These are phyloP conservation scores for Schlechtendalia chinensis DNA, from an alignment of 1,140 invertebrate species.

Conservation along the genomic window DNA sequence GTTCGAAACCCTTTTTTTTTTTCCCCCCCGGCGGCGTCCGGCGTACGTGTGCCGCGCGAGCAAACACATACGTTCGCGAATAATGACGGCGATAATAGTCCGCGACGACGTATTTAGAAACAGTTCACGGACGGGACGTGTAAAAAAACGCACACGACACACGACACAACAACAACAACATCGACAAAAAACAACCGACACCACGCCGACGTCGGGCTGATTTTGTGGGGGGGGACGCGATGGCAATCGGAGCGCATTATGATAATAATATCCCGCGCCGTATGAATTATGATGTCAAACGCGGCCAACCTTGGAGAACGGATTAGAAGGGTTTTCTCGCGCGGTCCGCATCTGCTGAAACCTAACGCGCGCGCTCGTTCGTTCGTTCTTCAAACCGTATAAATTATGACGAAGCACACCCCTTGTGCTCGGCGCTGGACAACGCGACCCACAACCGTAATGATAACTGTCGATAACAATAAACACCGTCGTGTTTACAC, in stretches of 20 bases:
- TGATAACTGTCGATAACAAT: background rate
- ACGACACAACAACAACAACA: background rate
- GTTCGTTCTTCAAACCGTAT: conserved; percentile 39
- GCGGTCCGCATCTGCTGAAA: background rate
- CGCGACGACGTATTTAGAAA: background rate
- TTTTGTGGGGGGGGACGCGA: too few species aligned
- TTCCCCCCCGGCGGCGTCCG: background rate
- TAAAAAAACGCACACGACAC: background rate
- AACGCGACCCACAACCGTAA: too few species aligned
- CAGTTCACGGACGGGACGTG: too few species aligned
- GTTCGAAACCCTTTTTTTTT: conserved; percentile 5
- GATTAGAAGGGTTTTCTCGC: conserved; percentile 14
- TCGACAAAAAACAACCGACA: too few species aligned
- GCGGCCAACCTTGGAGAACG: conserved; percentile 18
- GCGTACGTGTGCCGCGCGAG: background rate
- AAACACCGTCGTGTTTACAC: too few species aligned
- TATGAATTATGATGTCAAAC: conserved; percentile 41
- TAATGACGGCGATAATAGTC: background rate
- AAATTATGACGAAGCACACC: conserved; percentile 1
- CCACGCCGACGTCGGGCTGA: too few species aligned
- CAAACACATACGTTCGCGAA: conserved; percentile 29
- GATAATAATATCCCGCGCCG: too few species aligned
- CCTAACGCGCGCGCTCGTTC: background rate
- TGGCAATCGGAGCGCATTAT: conserved; percentile 6
- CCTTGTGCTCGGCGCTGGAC: background rate